phyloP scores from a whole-genome alignment of 2,113 vertebrate species.

The Porphyrio hochstetteri region DNA sequence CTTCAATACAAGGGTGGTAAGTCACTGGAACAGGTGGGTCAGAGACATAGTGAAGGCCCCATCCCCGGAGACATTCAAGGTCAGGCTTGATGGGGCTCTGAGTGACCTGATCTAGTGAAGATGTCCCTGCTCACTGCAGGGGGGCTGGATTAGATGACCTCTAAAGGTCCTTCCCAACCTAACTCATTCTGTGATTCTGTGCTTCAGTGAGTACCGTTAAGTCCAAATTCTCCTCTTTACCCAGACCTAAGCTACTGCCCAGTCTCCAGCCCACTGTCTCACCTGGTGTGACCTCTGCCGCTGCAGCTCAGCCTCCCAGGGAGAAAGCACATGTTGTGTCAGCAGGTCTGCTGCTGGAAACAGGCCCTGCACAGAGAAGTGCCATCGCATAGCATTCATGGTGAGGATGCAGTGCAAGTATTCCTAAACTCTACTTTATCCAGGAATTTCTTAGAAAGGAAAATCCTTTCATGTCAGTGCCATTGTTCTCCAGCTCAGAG shows the following conservation, averaged over 20 bases:
- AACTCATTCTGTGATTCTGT: no score
- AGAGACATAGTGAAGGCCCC: no score
- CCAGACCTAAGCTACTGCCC: neutral
- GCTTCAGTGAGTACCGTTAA: neutral
- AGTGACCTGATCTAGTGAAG: no score
- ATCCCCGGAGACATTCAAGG: no score
- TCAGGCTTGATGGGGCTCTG: no score
- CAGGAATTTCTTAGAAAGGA: neutral
- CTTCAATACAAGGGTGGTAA: no score
- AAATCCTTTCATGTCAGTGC: constrained; percentile 7
- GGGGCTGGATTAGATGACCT: no score
- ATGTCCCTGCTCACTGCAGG: no score
- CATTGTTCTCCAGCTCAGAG: neutral
- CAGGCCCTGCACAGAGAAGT: neutral
- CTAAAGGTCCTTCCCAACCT: no score
- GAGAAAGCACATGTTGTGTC: neutral
- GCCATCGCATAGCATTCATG: neutral
- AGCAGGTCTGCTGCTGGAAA: neutral
- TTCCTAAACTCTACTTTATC: neutral
- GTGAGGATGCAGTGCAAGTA: neutral
- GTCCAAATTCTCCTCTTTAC: neutral
- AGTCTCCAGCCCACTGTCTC: neutral
- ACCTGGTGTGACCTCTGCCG: neutral
- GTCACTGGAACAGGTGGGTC: no score
- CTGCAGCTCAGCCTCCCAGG: neutral